Conservation (phyloP, 2,797 vertebrate genomes). For the Mus caroli region DNA sequence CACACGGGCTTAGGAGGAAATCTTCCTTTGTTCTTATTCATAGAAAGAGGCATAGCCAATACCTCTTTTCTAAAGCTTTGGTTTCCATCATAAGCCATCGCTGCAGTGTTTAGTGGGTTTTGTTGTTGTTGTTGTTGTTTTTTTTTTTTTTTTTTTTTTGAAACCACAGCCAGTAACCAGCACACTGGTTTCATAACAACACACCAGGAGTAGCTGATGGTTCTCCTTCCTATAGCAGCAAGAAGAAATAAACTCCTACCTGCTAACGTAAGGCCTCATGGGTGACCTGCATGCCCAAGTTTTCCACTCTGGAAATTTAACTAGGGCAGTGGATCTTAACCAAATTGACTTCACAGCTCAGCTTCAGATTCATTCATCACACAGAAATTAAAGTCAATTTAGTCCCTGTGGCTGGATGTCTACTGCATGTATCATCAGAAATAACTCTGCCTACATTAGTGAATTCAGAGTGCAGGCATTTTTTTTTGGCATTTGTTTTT, state of each 20-base stretch:
- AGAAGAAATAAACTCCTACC: conserved; percentile 54
- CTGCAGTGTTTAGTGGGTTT: not conserved
- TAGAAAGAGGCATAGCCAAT: conserved; percentile 47
- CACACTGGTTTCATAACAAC: conserved; percentile 65
- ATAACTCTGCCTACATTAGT: conserved; percentile 70
- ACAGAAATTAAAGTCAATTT: conserved; percentile 82
- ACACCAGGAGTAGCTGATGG: conserved; percentile 27
- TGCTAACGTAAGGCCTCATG: conserved; percentile 33
- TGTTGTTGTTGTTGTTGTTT: too few relatives aligned
- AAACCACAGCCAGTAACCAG: conserved; percentile 40
- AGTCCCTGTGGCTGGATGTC: conserved; percentile 47
- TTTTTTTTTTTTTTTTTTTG: not conserved
- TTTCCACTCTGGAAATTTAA: conserved; percentile 71
- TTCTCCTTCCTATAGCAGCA: not conserved
- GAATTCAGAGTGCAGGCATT: conserved; percentile 74
- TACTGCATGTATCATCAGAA: conserved; percentile 66
- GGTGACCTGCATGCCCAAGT: conserved; percentile 27
- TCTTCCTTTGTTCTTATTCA: conserved; percentile 64
- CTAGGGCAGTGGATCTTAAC: conserved; percentile 71
- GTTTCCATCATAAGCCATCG: conserved; percentile 61
- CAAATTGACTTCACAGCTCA: conserved; percentile 66
- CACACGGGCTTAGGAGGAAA: conserved; percentile 56
- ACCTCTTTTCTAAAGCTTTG: conserved; percentile 41
- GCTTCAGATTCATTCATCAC: conserved; percentile 76
- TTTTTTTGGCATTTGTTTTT: conserved; percentile 62